A percentile compares a stretch with the other conserved stretches of the same genome.
Conservation (phyloP, 2,888 invertebrate species). For the Sinohyriopsis cumingii region DNA sequence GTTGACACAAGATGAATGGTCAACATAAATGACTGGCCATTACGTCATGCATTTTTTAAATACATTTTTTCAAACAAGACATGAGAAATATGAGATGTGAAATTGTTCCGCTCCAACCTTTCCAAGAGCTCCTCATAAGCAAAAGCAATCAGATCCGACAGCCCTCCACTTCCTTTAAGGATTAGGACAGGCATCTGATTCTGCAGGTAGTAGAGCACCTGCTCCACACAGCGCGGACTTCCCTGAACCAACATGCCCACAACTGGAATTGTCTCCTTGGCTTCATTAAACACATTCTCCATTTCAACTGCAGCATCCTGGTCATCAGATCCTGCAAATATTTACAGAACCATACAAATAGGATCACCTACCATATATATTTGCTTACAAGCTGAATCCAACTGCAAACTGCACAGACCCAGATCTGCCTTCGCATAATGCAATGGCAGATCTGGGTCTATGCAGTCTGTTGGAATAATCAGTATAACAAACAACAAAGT, state of each 20-base stretch:
- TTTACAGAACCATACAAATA: neutral
- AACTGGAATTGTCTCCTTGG: slow-evolving; percentile 62
- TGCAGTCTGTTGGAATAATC: too few relatives aligned
- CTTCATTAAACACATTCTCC: slow-evolving; percentile 3
- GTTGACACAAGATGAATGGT: neutral
- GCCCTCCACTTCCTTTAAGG: slow-evolving; percentile 69
- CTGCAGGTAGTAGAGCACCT: slow-evolving; percentile 66
- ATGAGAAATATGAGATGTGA: neutral
- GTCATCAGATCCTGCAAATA: slow-evolving; percentile 32
- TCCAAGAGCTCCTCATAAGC: slow-evolving; percentile 68
- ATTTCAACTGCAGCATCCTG: slow-evolving; percentile 4
- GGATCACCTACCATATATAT: neutral
- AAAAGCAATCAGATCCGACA: slow-evolving; percentile 70
- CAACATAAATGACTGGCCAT: neutral
- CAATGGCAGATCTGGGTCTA: too few relatives aligned
- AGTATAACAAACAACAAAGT: too few relatives aligned
- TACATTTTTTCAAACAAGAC: neutral
- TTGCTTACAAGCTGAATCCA: too few relatives aligned
- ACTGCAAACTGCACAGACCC: too few relatives aligned
- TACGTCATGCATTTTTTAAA: neutral
- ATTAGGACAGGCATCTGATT: slow-evolving; percentile 70
- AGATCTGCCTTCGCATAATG: too few relatives aligned
- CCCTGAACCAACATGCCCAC: slow-evolving; percentile 71
- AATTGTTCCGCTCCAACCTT: slow-evolving; percentile 38
- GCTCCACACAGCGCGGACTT: slow-evolving; percentile 65